Evolutionary conservation across 2,888 invertebrate genomes (phyloP).

Genomic region (Neuroscelio doddi): DNA sequence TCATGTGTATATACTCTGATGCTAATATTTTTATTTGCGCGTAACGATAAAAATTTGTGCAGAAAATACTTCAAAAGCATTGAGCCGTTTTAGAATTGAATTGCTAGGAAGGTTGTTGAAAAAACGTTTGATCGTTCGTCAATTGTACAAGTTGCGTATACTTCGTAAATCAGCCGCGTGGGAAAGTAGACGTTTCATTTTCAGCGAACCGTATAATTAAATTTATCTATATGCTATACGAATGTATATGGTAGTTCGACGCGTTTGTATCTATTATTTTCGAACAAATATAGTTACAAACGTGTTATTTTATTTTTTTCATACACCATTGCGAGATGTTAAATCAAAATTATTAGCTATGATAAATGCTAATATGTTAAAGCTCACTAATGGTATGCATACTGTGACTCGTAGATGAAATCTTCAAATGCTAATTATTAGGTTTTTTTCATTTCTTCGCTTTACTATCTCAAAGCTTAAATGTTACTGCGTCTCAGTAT

Average conservation of each 20-base stretch:
- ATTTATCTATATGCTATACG: no score
- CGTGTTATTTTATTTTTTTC: background rate
- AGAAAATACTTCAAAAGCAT: slow-evolving; percentile 9
- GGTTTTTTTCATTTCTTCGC: background rate
- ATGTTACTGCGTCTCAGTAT: no score
- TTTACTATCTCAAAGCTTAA: background rate
- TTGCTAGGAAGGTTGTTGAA: slow-evolving; percentile 8
- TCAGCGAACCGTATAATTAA: no score
- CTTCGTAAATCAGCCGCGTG: no score
- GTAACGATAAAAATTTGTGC: slow-evolving; percentile 13
- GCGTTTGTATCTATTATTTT: background rate
- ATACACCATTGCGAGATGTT: background rate
- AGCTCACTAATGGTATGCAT: slow-evolving; percentile 34
- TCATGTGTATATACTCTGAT: slow-evolving; percentile 9
- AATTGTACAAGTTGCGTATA: background rate
- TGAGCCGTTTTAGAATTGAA: background rate
- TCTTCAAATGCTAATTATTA: background rate
- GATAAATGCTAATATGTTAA: slow-evolving; percentile 33
- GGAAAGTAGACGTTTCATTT: no score
- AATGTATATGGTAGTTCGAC: background rate
- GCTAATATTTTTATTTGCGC: slow-evolving; percentile 6
- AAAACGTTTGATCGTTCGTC: background rate
- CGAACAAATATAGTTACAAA: background rate
- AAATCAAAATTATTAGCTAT: slow-evolving; percentile 7
- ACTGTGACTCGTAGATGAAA: slow-evolving; percentile 23